Evolutionary conservation across 2,888 invertebrate genomes (phyloP), one percentile per base, ranked within the genome.

Genomic region (Drosophila mimica): DNA sequence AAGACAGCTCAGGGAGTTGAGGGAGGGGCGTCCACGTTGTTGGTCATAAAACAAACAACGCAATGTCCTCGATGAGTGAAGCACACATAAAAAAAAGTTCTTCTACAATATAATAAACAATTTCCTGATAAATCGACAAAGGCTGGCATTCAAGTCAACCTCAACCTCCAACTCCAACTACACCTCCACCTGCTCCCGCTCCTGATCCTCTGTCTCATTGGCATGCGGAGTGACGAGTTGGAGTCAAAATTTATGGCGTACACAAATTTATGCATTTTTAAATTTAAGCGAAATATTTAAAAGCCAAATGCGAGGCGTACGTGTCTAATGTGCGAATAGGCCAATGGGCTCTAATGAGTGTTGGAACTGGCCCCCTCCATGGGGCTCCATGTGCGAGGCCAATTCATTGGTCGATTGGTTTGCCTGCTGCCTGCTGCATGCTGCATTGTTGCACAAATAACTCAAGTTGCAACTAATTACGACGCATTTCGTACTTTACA

Each of bases 381-480:
- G 40, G 9, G 40, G 2, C 40, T 11, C 25, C 25, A 25, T 25
- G 11, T 20, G 20, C 30, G 11, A 30, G 59, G 46, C 20, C 69
- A 62, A 74, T 74, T 64, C 74, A 64, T 60, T 74, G 68, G 70
- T 1, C 69, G 79, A 79, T 76, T 76, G 76, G 57, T 67, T 68
- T 33, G 74, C 38, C 17, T 40, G 56, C 20, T 33, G 74, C 38
- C 17, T 40, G 56, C 20, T 33, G 53, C 64, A 49, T 49, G 77
- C 69, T 81, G 86, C 87, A 84, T 81, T 88, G 87, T 89, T 87
- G 87, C 89, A 88, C 89, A 88, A 88, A 88, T 88, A 88, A 88
- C 87, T 88, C 87, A 89, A 88, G 87, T 88, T 88, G 87, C 87
- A 89, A 89, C 87, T 88, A 88, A 89, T 88, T 88, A 89, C 88